These are phyloP conservation scores for Phoxinus dragarum DNA, from an alignment of 2,797 vertebrate genomes.

Conservation along the genomic window DNA sequence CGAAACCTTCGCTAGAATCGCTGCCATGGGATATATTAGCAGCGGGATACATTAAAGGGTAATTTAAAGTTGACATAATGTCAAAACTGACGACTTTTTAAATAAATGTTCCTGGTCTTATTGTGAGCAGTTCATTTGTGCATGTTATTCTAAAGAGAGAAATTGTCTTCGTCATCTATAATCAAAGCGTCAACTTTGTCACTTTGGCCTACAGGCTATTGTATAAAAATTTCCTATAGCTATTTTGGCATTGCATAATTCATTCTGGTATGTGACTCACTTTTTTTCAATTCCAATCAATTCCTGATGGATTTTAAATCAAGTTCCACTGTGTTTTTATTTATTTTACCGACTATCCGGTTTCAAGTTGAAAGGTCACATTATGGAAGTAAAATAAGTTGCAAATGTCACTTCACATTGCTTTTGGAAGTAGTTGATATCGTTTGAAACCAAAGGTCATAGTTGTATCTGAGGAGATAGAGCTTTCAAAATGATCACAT, in stretches of 20 bases:
- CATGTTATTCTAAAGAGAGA: slow-evolving; percentile 5
- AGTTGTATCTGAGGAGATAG: neutral
- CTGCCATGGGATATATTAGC: slow-evolving; percentile 40
- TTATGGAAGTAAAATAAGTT: neutral
- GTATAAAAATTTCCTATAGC: neutral
- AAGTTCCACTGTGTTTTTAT: neutral
- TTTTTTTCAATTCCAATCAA: neutral
- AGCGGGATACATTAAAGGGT: slow-evolving; percentile 60
- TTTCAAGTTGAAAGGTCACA: neutral
- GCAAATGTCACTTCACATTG: neutral
- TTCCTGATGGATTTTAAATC: neutral
- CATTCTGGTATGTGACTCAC: neutral
- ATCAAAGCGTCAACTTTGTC: slow-evolving; percentile 2
- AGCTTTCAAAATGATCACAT: neutral
- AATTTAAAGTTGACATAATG: slow-evolving; percentile 20
- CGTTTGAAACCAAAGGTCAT: neutral
- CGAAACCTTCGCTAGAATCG: slow-evolving; percentile 36
- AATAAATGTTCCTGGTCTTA: neutral
- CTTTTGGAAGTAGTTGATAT: neutral
- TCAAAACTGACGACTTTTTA: slow-evolving; percentile 1
- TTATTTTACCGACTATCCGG: neutral
- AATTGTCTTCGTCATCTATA: neutral
- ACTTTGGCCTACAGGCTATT: neutral
- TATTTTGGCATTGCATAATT: slow-evolving; percentile 7
- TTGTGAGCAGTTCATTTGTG: neutral